phyloP scores from a whole-genome alignment of 2,113 vertebrate genomes.

The Haliaeetus leucogaster region DNA sequence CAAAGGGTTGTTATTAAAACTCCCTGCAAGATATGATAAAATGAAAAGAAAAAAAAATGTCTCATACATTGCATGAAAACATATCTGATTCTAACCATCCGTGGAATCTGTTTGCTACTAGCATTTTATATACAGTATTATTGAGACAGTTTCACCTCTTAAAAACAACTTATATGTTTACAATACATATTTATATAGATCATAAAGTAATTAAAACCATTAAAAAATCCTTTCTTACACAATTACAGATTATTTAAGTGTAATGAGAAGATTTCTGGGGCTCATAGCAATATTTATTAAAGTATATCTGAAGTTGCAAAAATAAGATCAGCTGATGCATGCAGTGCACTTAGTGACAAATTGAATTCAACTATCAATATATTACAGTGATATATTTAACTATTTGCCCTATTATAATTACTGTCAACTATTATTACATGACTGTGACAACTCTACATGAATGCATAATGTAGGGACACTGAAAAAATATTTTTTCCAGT shows the following conservation, averaged over 20 bases:
- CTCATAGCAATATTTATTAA: not conserved
- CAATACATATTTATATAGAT: not conserved
- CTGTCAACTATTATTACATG: not conserved
- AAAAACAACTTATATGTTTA: not conserved
- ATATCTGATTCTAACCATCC: not conserved
- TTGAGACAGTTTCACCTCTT: not conserved
- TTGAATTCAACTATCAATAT: not conserved
- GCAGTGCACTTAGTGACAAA: not conserved
- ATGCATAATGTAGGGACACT: not conserved
- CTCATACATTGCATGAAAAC: not conserved
- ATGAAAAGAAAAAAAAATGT: not conserved
- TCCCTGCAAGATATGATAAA: not conserved
- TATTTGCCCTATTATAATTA: not conserved
- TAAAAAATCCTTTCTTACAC: not conserved
- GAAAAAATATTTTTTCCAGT: not conserved
- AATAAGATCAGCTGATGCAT: not conserved
- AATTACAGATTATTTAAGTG: not conserved
- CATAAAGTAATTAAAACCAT: not conserved
- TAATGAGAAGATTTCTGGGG: not conserved
- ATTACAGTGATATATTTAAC: not conserved
- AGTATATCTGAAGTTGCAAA: not conserved
- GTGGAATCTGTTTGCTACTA: not conserved
- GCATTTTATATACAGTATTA: not conserved
- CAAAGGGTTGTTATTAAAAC: not conserved
- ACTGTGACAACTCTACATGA: not conserved